These are phyloP conservation scores for Coelinius sp. DNA, from an alignment of 2,888 invertebrate species.

Conservation along the genomic window DNA sequence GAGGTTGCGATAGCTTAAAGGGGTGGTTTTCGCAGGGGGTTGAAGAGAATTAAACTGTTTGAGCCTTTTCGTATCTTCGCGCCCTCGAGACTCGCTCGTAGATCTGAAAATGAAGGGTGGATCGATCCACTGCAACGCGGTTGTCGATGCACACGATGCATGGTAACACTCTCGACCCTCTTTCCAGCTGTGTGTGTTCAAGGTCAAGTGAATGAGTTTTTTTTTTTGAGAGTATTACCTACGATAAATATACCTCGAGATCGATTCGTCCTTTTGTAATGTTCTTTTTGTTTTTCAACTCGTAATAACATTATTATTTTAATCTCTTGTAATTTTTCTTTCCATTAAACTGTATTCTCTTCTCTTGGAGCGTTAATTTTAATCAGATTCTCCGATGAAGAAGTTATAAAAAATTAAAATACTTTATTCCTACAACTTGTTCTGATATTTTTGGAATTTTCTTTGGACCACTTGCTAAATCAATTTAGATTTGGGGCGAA, in stretches of 20 bases:
- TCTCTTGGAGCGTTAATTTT: no score
- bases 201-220: background rate
- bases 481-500: no score
- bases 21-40: background rate
- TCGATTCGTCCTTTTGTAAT: background rate
- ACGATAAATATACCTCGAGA: background rate
- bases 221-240: background rate
- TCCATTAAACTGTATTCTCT: no score
- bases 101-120: slow-evolving; percentile 13
- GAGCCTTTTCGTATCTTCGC: slow-evolving; percentile 7
- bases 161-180: slow-evolving; percentile 31
- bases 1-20: slow-evolving; percentile 50
- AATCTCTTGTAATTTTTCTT: no score
- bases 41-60: slow-evolving; percentile 26
- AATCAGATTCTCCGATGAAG: no score
- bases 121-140: slow-evolving; percentile 27
- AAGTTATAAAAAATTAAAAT: no score
- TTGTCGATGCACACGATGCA: slow-evolving; percentile 7
- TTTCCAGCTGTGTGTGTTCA: slow-evolving; percentile 7
- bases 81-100: background rate
- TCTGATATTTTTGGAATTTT: no score
- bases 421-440: no score
- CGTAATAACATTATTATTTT: no score
- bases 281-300: no score
- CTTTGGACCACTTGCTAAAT: no score